Base-by-base conservation (phyloP, 2,113 vertebrate genomes). In the Axis porcinus region DNA sequence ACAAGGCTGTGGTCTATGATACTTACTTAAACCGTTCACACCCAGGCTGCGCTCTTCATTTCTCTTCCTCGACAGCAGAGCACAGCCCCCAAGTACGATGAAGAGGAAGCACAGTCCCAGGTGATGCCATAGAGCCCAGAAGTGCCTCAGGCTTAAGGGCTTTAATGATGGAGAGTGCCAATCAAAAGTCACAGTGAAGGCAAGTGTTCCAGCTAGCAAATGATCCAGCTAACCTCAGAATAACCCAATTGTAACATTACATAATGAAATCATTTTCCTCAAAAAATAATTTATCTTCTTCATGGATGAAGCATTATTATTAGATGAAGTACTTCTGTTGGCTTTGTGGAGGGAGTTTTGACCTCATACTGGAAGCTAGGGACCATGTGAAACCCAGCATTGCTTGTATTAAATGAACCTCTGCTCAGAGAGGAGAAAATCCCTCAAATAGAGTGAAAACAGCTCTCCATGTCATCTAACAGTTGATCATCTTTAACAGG, bases 281-380 rank as follows among this genome's bases (percentile, higher is more conserved):
- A 82, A 81, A 90, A 94, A 62, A 43, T 23, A 84, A 50, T 70
- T 33, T 81, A 40, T 43, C 54, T 47, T 96, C 88, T 74, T 88
- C 23, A 28, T 10, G 7, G 5, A 15, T 90, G 82, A 67, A 74
- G 47, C 64, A 0, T n/a, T 60, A 50, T 78, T 90, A 4, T 54
- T 87, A 67, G 40, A 94, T 64, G 36, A 93, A 84, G 15, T 6
- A n/a, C 67, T 67, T 89, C 33, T 58, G 21, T 47, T 60, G 27
- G 8, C 45, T 86, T 78, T 54, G 4, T 87, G 60, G 55, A 92
- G 16, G 85, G 14, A 43, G 13, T 60, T 94, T 91, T 67, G 89
- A 86, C 19, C 14, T 21, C 52, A 57, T 13, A 23, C 58, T 21
- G 33, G 86, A 82, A 64, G 67, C 23, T 7, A 64, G 27, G 9